phyloP scores from a whole-genome alignment of 2,113 vertebrate species.

The Ochotona curzoniae region DNA sequence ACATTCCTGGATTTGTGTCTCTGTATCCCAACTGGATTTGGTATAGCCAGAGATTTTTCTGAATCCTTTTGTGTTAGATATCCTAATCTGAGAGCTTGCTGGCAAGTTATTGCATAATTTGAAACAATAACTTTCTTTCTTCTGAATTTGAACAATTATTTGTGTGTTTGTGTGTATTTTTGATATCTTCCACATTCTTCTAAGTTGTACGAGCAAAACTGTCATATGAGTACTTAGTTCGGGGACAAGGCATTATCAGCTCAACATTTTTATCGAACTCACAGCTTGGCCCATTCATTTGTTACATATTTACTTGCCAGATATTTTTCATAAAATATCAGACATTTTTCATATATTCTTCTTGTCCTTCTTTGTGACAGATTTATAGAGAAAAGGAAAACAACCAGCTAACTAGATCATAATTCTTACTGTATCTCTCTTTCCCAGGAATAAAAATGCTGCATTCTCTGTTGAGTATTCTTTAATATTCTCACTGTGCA shows the following conservation, averaged over 20 bases:
- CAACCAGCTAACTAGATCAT: background rate
- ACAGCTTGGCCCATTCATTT: background rate
- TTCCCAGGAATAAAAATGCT: slow-evolving; percentile 3
- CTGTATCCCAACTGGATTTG: background rate
- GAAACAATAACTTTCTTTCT: background rate
- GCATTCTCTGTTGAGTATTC: background rate
- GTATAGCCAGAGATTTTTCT: background rate
- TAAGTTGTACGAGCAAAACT: background rate
- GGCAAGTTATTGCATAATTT: background rate
- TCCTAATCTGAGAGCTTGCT: no score
- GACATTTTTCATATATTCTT: background rate
- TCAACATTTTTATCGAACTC: background rate
- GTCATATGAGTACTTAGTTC: background rate
- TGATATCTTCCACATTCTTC: background rate
- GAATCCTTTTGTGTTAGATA: background rate
- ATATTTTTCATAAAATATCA: background rate
- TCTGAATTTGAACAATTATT: background rate
- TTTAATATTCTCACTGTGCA: background rate
- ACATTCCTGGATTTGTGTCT: background rate
- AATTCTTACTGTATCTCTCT: background rate
- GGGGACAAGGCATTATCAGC: background rate
- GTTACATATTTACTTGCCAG: background rate
- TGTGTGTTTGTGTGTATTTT: background rate
- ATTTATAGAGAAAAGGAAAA: background rate
- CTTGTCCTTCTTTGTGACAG: background rate